These are phyloP conservation scores for Leptinotarsa lineolata DNA, from an alignment of 1,140 invertebrate genomes.

Conservation along the genomic window DNA sequence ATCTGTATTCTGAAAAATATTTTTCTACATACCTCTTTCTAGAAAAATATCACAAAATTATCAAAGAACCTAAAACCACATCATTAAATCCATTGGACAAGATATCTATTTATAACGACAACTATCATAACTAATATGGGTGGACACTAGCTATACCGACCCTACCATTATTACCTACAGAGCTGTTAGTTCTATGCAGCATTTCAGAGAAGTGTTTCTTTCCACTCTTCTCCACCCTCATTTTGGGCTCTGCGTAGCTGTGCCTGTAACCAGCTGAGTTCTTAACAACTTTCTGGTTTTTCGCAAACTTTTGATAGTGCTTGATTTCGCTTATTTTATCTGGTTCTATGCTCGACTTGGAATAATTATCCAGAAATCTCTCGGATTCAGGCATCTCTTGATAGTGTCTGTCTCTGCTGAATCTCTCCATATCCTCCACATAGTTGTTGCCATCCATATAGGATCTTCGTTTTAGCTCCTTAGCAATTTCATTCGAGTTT, in stretches of 20 bases:
- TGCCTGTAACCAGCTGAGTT: slow-evolving; percentile 57
- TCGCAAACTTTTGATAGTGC: slow-evolving; percentile 47
- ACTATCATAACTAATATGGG: slow-evolving; percentile 48
- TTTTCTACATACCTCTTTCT: neutral
- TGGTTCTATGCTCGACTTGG: slow-evolving; percentile 45
- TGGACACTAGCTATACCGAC: slow-evolving; percentile 56
- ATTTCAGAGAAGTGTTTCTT: slow-evolving; percentile 51
- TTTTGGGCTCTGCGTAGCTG: slow-evolving; percentile 59
- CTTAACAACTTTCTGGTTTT: slow-evolving; percentile 48
- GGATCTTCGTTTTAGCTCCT: slow-evolving; percentile 57
- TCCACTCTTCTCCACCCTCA: slow-evolving; percentile 42
- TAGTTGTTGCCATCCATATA: slow-evolving; percentile 49
- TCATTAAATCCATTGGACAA: neutral
- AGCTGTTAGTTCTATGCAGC: slow-evolving; percentile 53
- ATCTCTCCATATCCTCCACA: slow-evolving; percentile 33
- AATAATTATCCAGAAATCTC: slow-evolving; percentile 41
- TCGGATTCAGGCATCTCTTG: slow-evolving; percentile 46
- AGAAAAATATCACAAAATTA: slow-evolving; percentile 20
- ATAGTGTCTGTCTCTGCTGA: slow-evolving; percentile 35
- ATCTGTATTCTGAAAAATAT: slow-evolving; percentile 8
- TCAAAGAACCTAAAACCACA: neutral
- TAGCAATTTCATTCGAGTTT: slow-evolving; percentile 56
- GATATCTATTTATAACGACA: neutral
- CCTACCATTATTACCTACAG: slow-evolving; percentile 51
- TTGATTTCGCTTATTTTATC: slow-evolving; percentile 43